Evolutionary conservation across 2,113 vertebrate species (phyloP).

Genomic region (Ammodytes marinus): DNA sequence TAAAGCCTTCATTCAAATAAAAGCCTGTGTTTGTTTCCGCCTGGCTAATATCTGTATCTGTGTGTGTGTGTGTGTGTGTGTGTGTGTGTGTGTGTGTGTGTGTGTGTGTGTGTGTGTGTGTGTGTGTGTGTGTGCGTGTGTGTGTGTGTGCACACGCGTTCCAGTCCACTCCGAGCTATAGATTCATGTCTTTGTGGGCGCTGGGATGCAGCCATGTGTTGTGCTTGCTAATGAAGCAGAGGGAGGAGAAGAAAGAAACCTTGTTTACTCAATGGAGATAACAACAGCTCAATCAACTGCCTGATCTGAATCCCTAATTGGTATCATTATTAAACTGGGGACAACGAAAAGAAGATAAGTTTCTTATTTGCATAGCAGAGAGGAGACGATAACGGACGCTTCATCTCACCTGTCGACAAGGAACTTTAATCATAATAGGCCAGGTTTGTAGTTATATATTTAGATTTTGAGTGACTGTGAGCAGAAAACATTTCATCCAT

Average conservation of each 20-base stretch:
- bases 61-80: not conserved
- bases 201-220: constrained; percentile 58
- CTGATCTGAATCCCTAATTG: constrained; percentile 82
- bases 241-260: constrained; percentile 72
- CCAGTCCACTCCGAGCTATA: constrained; percentile 45
- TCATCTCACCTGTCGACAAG: constrained; percentile 50
- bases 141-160: no score
- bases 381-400: constrained; percentile 56
- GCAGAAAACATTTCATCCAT: constrained; percentile 32
- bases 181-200: constrained; percentile 59
- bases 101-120: not conserved
- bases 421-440: constrained; percentile 42
- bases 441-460: constrained; percentile 40
- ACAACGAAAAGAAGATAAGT: constrained; percentile 73
- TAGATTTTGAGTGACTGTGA: constrained; percentile 2
- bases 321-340: constrained; percentile 74
- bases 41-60: constrained; percentile 26
- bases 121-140: not conserved
- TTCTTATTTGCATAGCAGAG: constrained; percentile 67
- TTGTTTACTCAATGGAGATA: constrained; percentile 82
- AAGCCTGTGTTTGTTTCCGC: constrained; percentile 21
- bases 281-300: constrained; percentile 79
- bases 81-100: constrained; percentile 1
- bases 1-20: constrained; percentile 33
- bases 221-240: constrained; percentile 81